Evolutionary conservation across 2,888 invertebrate genomes (phyloP), one percentile per base, ranked within the genome.

Genomic region (Monopis laevigella): DNA sequence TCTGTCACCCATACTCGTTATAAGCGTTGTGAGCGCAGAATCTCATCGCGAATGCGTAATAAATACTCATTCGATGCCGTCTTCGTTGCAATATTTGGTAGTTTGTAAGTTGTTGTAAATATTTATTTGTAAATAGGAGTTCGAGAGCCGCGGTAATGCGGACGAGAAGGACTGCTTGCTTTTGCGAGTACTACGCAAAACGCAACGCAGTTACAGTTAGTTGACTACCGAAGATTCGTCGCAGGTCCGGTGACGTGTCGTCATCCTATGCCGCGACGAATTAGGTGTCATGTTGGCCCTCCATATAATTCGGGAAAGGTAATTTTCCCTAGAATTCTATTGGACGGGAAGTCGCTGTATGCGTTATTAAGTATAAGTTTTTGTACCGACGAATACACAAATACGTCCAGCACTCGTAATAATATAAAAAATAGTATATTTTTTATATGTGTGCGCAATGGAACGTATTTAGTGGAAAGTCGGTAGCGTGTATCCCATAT

Each of bases 1-100:
- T 99, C 81, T 98, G 97, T 69, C 92, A 93, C 68, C 95, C 96
- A 12, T 97, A 97, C 75, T 89, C 88, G 63, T 86, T 93, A 66
- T 94, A 87, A 40, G 16, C 13, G 12, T 7, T n/a, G 16, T 14
- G 16, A 8, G 7, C 3, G 4, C 32, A 12, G 36, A 36, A 36
- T 36, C 36, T 29, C 39, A 27, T n/a, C n/a, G n/a, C 13, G 16
- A 16, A 26, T 28, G 39, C 12, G 19, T 28, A n/a, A 5, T 11
- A 2, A 17, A 34, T 10, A 36, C 36, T 36, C 34, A 36, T 36
- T 35, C 21, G 10, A 36, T 36, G 36, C 36, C 36, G 43, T 35
- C 41, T 41, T 39, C 12, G 45, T 45, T 39, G 41, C 46, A 48
- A 50, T 49, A 40, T 43, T 30, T 14, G 43, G 43, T 62, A 59